Conservation (phyloP, 2,888 invertebrate genomes). For the Eilema caniola region DNA sequence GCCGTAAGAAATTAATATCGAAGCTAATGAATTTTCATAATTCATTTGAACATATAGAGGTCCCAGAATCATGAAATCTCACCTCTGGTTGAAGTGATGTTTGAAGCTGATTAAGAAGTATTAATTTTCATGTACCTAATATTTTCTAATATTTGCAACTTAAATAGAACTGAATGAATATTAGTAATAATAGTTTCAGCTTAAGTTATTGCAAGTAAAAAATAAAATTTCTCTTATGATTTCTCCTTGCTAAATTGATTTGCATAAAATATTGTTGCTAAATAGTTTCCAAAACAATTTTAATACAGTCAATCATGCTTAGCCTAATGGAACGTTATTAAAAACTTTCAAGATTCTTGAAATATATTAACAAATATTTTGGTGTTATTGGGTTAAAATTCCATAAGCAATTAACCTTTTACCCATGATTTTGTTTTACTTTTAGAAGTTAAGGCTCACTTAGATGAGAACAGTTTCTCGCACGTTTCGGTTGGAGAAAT, state of each 20-base stretch:
- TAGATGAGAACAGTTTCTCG: no score
- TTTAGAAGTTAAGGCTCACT: neutral
- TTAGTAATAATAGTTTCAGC: neutral
- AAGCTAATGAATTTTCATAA: neutral
- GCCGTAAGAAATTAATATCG: neutral
- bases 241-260: neutral
- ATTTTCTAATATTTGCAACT: neutral
- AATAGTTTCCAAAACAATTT: slow-evolving; percentile 14
- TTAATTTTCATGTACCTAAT: neutral
- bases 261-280: neutral
- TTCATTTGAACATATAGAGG: neutral
- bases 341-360: slow-evolving; percentile 5
- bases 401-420: neutral
- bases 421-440: neutral
- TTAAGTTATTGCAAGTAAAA: neutral
- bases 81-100: neutral
- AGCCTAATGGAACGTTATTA: neutral
- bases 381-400: neutral
- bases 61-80: neutral
- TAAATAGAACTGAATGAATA: neutral
- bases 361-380: slow-evolving; percentile 8
- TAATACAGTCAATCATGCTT: slow-evolving; percentile 9
- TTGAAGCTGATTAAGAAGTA: neutral
- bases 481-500: no score
- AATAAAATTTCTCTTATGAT: neutral